Base-by-base conservation (phyloP, 2,113 vertebrate species). In the Dipodomys merriami region DNA sequence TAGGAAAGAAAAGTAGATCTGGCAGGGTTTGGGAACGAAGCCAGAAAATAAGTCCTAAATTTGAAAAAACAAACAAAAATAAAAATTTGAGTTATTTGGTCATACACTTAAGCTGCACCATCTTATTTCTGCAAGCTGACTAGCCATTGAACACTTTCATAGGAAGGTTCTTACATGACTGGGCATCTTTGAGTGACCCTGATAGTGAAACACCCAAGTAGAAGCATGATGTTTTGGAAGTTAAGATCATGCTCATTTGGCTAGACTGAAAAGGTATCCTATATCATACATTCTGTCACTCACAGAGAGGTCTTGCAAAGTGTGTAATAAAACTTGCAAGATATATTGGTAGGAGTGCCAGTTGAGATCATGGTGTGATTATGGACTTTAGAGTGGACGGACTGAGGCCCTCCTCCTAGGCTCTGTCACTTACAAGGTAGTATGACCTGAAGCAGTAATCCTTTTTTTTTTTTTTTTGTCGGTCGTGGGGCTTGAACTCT, bases 161-260 rank as follows among this genome's bases (percentile, higher is more conserved):
- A 33, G 65, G 72, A 88, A 83, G 62, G 57, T 29, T 76, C 39
- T 93, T 53, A 53, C 29, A 89, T 35, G 62, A 78, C 78, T 35
- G 80, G 80, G 68, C 46, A 78, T 22, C 18, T 57, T 67, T 71
- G n/a, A 74, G 13, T 88, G 74, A 93, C 39, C n/a, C 86, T 15
- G 33, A 29, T 78, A 83, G 78, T n/a, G 78, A 29, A 8, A 84
- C 67, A 65, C 12, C 12, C 39, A 44, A 57, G 44, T 79, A 25
- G 76, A 64, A 81, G 25, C 62, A 80, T 87, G n/a, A 27, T 83
- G 57, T 80, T 94, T 89, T 65, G 83, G 39, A 93, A 69, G 44
- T 95, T 94, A 95, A 83, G 69, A 35, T 79, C 11, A 79, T 30
- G 85, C 33, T 22, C 39, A 39, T 83, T 85, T 64, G 39, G 49